A percentile compares a stretch with the other conserved stretches of the same genome.
Conservation (phyloP, 2,797 vertebrate species). For the Bryconaethiops microstoma region DNA sequence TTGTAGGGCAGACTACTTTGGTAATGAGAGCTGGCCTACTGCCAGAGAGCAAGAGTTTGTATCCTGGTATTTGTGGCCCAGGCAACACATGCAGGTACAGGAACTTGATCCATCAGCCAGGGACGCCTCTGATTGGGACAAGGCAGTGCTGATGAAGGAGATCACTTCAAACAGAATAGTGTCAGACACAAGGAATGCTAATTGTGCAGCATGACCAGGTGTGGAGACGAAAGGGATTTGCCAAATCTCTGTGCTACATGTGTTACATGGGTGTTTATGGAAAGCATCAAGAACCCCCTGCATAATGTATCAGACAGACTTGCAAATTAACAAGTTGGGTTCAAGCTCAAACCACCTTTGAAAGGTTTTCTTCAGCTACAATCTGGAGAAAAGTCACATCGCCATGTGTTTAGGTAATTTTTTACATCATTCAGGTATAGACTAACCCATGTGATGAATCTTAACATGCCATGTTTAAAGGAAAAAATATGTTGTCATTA, state of each 20-base stretch:
- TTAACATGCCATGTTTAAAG: constrained; percentile 25
- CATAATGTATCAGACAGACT: constrained; percentile 67
- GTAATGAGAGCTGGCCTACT: constrained; percentile 53
- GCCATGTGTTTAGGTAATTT: constrained; percentile 32
- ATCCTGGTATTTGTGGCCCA: constrained; percentile 47
- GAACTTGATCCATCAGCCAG: constrained; percentile 58
- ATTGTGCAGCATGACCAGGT: constrained; percentile 47
- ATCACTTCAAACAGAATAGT: constrained; percentile 63
- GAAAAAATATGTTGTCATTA: constrained; percentile 31
- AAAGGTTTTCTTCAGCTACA: constrained; percentile 29
- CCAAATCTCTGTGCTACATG: constrained; percentile 36
- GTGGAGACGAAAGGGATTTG: constrained; percentile 34
- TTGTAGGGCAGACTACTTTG: constrained; percentile 66
- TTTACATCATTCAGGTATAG: constrained; percentile 30
- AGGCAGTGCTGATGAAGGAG: constrained; percentile 54
- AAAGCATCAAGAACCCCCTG: constrained; percentile 64
- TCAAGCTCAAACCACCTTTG: constrained; percentile 46
- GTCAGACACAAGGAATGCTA: constrained; percentile 55
- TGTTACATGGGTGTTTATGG: constrained; percentile 47
- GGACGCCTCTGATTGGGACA: constrained; percentile 60
- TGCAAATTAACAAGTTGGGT: constrained; percentile 59
- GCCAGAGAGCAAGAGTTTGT: constrained; percentile 49
- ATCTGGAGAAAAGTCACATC: constrained; percentile 36
- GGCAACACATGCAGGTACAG: constrained; percentile 52
- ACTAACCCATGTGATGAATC: constrained; percentile 10